These are phyloP conservation scores for Gasterosteus nipponicus DNA, from an alignment of 2,113 vertebrate genomes.

Conservation along the genomic window DNA sequence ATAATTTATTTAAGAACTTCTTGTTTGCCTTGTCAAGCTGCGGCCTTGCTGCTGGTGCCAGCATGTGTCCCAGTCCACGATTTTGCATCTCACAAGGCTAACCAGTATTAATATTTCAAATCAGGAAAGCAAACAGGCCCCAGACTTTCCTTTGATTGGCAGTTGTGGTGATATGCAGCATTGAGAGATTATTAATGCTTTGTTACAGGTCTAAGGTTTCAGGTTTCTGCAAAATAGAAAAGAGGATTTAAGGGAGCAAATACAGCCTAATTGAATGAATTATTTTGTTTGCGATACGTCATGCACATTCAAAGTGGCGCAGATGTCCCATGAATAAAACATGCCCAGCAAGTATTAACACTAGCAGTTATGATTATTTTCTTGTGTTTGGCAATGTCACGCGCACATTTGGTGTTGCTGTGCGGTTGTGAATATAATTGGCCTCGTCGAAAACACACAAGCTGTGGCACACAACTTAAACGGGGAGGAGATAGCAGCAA, in stretches of 20 bases:
- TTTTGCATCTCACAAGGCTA: conserved; percentile 84
- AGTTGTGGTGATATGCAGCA: conserved; percentile 66
- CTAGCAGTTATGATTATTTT: conserved; percentile 65
- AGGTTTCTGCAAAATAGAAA: conserved; percentile 49
- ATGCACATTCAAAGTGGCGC: conserved; percentile 64
- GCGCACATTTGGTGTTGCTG: conserved; percentile 42
- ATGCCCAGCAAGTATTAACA: conserved; percentile 68
- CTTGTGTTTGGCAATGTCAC: conserved; percentile 56
- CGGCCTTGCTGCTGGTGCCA: conserved; percentile 79
- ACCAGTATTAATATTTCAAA: conserved; percentile 84
- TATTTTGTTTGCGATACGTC: conserved; percentile 58
- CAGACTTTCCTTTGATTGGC: conserved; percentile 70
- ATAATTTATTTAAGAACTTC: conserved; percentile 80
- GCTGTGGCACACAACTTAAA: conserved; percentile 38
- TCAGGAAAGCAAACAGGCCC: conserved; percentile 67
- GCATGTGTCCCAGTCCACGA: conserved; percentile 72
- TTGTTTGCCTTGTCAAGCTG: conserved; percentile 83
- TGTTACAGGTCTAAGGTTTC: conserved; percentile 41
- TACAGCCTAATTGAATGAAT: conserved; percentile 68
- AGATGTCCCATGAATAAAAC: conserved; percentile 78
- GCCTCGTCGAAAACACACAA: conserved; percentile 47
- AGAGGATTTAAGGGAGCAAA: conserved; percentile 48
- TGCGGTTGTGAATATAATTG: conserved; percentile 57
- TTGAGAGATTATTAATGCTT: conserved; percentile 72
- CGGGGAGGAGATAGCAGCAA: conserved; percentile 17